These are phyloP conservation scores for Thera obeliscata DNA, from an alignment of 2,888 invertebrate genomes.

Conservation along the genomic window DNA sequence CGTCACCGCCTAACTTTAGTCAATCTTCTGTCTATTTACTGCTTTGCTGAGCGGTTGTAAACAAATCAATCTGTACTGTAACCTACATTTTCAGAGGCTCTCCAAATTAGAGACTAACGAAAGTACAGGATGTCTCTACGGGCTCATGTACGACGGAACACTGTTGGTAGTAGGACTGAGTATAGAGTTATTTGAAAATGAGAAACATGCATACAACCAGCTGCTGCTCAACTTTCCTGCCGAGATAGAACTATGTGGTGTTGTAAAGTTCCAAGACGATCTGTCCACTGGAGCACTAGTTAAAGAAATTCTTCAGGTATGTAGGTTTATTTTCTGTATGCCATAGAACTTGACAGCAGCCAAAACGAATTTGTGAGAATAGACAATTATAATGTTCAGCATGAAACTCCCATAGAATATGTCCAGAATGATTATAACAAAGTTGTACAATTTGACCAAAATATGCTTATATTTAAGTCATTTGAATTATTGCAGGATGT, in stretches of 20 bases:
- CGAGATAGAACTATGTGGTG: conserved; percentile 91
- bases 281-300: conserved; percentile 85
- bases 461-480: neutral
- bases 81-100: conserved; percentile 83
- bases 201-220: conserved; percentile 77
- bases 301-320: conserved; percentile 85
- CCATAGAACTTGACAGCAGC: neutral
- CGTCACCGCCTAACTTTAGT: conserved; percentile 56
- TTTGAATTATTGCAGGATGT: conserved; percentile 81
- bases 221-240: conserved; percentile 88
- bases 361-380: neutral
- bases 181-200: conserved; percentile 85
- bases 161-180: conserved; percentile 88
- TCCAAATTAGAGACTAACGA: conserved; percentile 85
- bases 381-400: no score
- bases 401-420: no score
- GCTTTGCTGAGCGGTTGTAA: neutral
- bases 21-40: conserved; percentile 18
- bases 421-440: no score
- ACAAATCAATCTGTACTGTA: conserved; percentile 15
- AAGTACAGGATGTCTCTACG: conserved; percentile 89
- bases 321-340: neutral
- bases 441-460: neutral
- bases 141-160: conserved; percentile 89
- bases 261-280: conserved; percentile 87